Evolutionary conservation across 2,888 invertebrate genomes (phyloP).

Genomic region (Malachius bipustulatus): DNA sequence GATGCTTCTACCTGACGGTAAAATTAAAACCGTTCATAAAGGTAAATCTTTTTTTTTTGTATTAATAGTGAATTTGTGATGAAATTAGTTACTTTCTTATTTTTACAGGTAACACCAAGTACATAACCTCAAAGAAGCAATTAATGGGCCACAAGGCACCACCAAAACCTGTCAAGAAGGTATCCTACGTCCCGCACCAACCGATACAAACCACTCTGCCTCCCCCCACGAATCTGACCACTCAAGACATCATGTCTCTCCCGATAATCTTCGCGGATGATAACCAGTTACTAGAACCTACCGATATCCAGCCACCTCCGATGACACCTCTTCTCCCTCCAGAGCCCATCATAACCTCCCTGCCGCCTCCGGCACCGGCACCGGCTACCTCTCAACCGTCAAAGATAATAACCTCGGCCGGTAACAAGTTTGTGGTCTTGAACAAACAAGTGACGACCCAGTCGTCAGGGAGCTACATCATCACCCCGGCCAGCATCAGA

Average conservation of each 20-base stretch:
- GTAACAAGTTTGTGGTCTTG: conserved; percentile 24
- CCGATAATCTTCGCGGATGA: conserved; percentile 56
- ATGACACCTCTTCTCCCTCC: conserved; percentile 8
- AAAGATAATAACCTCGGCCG: conserved; percentile 10
- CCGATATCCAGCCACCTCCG: conserved; percentile 8
- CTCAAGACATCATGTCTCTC: conserved; percentile 48
- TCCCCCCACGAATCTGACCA: conserved; percentile 38
- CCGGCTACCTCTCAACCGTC: conserved; percentile 8
- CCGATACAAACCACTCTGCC: conserved; percentile 22
- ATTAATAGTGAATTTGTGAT: no score
- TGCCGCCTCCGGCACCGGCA: conserved; percentile 7
- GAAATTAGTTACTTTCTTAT: not conserved
- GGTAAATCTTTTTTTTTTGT: no score
- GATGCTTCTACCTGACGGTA: conserved; percentile 33
- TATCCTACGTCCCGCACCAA: conserved; percentile 17
- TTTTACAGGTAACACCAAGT: conserved; percentile 21
- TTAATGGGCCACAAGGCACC: conserved; percentile 26
- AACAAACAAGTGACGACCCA: conserved; percentile 19
- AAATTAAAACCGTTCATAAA: conserved; percentile 24
- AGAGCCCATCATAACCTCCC: conserved; percentile 3
- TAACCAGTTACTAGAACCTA: conserved; percentile 29
- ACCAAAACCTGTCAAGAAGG: conserved; percentile 21
- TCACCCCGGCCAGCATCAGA: conserved; percentile 18
- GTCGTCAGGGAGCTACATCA: conserved; percentile 18
- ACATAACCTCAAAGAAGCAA: conserved; percentile 32